phyloP scores from a whole-genome alignment of 2,888 invertebrate genomes.

The Mermis nigrescens region DNA sequence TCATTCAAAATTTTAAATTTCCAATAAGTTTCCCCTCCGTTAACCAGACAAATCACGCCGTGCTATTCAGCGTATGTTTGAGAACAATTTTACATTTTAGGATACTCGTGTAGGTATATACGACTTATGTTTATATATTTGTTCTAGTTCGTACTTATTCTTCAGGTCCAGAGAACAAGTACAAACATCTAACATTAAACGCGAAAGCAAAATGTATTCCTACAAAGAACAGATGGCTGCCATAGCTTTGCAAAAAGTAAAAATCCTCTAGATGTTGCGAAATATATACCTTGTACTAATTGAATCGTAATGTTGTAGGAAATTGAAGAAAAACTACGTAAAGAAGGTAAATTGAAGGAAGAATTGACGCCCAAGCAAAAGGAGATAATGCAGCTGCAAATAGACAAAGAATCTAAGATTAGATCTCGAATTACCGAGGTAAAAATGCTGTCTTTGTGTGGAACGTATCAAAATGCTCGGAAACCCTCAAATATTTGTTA shows the following conservation, averaged over 20 bases:
- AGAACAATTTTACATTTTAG: no score
- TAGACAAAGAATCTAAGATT: constrained; percentile 59
- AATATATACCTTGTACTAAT: background rate
- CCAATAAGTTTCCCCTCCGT: background rate
- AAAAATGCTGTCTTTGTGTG: no score
- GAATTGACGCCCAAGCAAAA: constrained; percentile 65
- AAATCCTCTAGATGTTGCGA: background rate
- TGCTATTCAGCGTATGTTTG: no score
- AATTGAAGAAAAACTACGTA: constrained; percentile 54
- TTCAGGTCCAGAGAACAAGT: constrained; percentile 24
- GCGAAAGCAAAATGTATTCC: constrained; percentile 85
- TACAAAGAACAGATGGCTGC: constrained; percentile 89
- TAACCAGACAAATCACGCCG: no score
- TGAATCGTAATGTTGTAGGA: constrained; percentile 39
- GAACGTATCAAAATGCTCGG: no score
- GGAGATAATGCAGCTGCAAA: constrained; percentile 62
- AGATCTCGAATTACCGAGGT: constrained; percentile 48
- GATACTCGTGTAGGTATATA: no score
- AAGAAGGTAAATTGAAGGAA: constrained; percentile 39
- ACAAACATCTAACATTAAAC: constrained; percentile 49
- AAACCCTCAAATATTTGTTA: no score
- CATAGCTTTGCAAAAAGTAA: constrained; percentile 52
- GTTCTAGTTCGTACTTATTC: constrained; percentile 9
- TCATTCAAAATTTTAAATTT: constrained; percentile 6
- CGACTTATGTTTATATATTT: no score